phyloP scores from a whole-genome alignment of 2,113 vertebrate genomes.

The Orientallactaga bullata region DNA sequence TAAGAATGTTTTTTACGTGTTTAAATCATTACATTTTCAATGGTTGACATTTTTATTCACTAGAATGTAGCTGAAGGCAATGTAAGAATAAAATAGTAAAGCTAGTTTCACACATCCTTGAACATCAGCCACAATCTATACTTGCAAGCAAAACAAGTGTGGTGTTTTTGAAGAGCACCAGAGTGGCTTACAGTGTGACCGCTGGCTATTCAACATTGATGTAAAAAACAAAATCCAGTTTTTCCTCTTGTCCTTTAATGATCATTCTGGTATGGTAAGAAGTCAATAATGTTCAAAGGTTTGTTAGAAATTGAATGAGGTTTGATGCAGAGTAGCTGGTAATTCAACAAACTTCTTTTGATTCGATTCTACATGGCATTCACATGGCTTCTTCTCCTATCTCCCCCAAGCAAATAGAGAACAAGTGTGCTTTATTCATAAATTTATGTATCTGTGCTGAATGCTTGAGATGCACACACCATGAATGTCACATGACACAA shows the following conservation, averaged over 20 bases:
- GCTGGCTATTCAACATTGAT: background rate
- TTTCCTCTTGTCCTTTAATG: constrained; percentile 28
- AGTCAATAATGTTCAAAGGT: background rate
- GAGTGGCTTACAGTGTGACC: background rate
- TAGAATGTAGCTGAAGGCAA: constrained; percentile 41
- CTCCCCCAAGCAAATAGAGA: constrained; percentile 49
- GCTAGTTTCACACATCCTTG: constrained; percentile 15
- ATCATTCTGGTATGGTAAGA: background rate
- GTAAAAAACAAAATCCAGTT: background rate
- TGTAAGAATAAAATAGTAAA: constrained; percentile 50
- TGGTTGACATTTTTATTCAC: constrained; percentile 4
- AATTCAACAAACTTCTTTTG: background rate
- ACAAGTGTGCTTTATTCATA: constrained; percentile 64
- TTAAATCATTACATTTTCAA: background rate
- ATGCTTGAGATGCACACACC: constrained; percentile 8
- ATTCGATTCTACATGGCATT: background rate
- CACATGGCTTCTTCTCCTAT: constrained; percentile 41
- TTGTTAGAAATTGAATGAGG: constrained; percentile 21
- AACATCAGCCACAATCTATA: constrained; percentile 11
- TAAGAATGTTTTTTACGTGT: background rate
- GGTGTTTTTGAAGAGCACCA: background rate
- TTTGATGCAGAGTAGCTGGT: constrained; percentile 25
- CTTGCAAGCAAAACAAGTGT: background rate
- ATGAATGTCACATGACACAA: constrained; percentile 60
- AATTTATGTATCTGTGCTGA: constrained; percentile 10